Evolutionary conservation across 2,888 invertebrate genomes (phyloP).

Genomic region (Campoletis raptor): DNA sequence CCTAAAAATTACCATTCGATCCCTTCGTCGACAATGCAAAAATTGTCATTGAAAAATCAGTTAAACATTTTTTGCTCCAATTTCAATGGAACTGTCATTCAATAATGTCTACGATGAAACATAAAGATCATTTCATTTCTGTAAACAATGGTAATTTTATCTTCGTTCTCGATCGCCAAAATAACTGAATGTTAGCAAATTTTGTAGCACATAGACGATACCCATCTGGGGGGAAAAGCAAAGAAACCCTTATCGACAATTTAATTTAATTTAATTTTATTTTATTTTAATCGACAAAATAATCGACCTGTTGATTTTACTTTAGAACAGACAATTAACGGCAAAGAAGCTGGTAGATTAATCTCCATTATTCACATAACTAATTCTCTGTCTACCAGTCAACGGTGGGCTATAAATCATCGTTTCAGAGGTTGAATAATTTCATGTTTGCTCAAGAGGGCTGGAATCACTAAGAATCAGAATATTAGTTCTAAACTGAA

Average conservation of each 20-base stretch:
- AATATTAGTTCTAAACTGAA: slow-evolving; percentile 55
- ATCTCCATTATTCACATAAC: slow-evolving; percentile 69
- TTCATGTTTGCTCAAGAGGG: slow-evolving; percentile 59
- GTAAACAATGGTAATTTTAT: too few relatives aligned
- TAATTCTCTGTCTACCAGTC: slow-evolving; percentile 72
- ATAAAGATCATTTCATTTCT: too few relatives aligned
- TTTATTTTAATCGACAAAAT: too few relatives aligned
- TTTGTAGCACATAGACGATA: slow-evolving; percentile 74
- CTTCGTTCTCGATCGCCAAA: slow-evolving; percentile 78
- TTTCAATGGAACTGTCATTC: slow-evolving; percentile 38
- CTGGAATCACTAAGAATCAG: slow-evolving; percentile 53
- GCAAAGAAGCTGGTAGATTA: slow-evolving; percentile 72
- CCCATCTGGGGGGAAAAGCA: slow-evolving; percentile 74
- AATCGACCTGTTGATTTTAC: slow-evolving; percentile 73
- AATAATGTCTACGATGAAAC: too few relatives aligned
- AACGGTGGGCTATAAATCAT: slow-evolving; percentile 70
- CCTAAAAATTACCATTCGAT: slow-evolving; percentile 73
- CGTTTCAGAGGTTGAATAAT: slow-evolving; percentile 66
- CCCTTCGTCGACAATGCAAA: slow-evolving; percentile 63
- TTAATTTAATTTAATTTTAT: too few relatives aligned
- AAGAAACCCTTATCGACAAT: slow-evolving; percentile 70
- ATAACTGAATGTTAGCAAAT: slow-evolving; percentile 79
- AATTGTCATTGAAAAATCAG: slow-evolving; percentile 16
- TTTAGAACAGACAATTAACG: slow-evolving; percentile 73
- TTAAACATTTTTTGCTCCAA: slow-evolving; percentile 1